Base-by-base conservation (phyloP, 2,113 vertebrate species). In the Spea multiplicata region DNA sequence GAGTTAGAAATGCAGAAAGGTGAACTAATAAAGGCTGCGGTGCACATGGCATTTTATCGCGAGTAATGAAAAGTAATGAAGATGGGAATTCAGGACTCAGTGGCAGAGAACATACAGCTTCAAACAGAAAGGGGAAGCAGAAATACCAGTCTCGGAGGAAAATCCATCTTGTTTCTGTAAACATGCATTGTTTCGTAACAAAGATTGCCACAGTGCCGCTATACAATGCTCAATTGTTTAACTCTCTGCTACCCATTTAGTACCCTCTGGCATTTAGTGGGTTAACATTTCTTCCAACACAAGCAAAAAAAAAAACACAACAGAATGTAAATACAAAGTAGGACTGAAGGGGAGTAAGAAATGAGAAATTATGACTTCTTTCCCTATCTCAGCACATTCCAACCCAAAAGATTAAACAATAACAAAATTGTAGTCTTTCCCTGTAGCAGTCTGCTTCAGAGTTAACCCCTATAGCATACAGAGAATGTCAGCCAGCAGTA, bases 321-420 rank as follows among this genome's bases (percentile, higher is more conserved):
- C 73, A 48, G 68, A 55, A 65, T 52, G 64, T 61, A 74, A 72
- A 75, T 46, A 67, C 14, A 82, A 84, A 83, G 82, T n/a, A 69
- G 71, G 66, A 82, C 66, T 70, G 45, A 72, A 16, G 59, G 53
- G 44, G 48, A 47, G 57, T 76, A 44, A 46, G 13, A 45, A 30
- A 55, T 71, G 59, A 61, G 71, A 65, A 44, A 50, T 14, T 30
- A 30, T 30, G 30, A 30, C 71, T 6, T 45, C 52, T 66, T 73
- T 67, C 57, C 61, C 48, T 49, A 55, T 88, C 90, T 88, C 90
- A 90, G 87, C 83, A 87, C 81, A 84, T 82, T 57, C 10, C 72
- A 82, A 5, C 67, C 52, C 45, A 72, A 83, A 46, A 49, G 44
- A 76, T 0, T 44, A 50, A 83, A 65, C 0, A 82, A 78, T 44